Evolutionary conservation across 2,797 vertebrate genomes (phyloP).

Genomic region (Macroramphosus scolopax): DNA sequence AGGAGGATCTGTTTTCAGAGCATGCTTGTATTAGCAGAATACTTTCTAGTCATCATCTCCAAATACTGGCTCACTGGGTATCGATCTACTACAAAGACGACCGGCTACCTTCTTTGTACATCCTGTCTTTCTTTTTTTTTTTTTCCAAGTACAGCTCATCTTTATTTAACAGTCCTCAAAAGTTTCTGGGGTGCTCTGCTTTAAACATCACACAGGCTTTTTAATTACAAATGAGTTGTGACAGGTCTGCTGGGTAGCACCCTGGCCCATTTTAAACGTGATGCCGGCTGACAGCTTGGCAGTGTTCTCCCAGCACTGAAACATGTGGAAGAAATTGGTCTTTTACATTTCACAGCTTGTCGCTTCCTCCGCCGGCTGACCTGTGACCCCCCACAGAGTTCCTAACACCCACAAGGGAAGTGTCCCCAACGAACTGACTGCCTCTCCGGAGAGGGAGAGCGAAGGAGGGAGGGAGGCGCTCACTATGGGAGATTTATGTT

Average conservation of each 20-base stretch:
- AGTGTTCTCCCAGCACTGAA: slow-evolving; percentile 85
- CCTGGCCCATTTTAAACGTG: slow-evolving; percentile 86
- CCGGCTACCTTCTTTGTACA: slow-evolving; percentile 64
- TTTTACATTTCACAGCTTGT: slow-evolving; percentile 99
- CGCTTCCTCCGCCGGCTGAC: slow-evolving; percentile 95
- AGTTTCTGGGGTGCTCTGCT: slow-evolving; percentile 83
- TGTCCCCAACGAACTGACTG: slow-evolving; percentile 83
- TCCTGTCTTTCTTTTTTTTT: slow-evolving; percentile 32
- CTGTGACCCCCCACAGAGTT: slow-evolving; percentile 92
- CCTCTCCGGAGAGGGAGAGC: slow-evolving; percentile 60
- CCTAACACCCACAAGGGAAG: slow-evolving; percentile 92
- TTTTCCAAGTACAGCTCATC: slow-evolving; percentile 74
- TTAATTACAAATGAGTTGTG: slow-evolving; percentile 95
- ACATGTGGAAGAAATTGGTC: slow-evolving; percentile 99
- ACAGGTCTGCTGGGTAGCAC: slow-evolving; percentile 88
- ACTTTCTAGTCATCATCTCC: slow-evolving; percentile 37
- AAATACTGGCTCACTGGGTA: slow-evolving; percentile 68
- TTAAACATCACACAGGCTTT: slow-evolving; percentile 87
- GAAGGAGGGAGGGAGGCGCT: slow-evolving; percentile 40
- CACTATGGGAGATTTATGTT: slow-evolving; percentile 84
- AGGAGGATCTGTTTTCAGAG: too few species aligned
- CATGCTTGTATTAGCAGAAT: too few species aligned
- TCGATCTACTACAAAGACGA: slow-evolving; percentile 70
- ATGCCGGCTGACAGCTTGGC: slow-evolving; percentile 88
- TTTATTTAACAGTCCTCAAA: slow-evolving; percentile 84